Percentiles rank a stretch among this genome's conserved stretches.
phyloP scores from a whole-genome alignment of 1,140 invertebrate genomes.

The Ladona fulva region DNA sequence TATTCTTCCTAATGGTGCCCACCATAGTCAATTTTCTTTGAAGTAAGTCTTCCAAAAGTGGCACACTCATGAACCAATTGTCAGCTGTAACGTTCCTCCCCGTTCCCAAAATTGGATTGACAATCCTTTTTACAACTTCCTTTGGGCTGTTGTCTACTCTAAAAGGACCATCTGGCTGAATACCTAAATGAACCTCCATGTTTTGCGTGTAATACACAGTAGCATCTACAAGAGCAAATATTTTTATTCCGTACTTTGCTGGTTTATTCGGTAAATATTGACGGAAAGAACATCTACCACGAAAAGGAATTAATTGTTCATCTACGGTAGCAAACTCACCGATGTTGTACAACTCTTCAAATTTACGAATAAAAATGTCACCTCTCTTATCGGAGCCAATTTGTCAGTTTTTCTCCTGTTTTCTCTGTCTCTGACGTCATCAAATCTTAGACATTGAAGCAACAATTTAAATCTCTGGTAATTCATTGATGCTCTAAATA shows the following conservation, averaged over 20 bases:
- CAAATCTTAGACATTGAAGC: conserved; percentile 39
- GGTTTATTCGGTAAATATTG: neutral
- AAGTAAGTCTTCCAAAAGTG: neutral
- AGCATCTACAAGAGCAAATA: neutral
- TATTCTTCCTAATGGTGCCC: neutral
- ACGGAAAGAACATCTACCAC: conserved; percentile 9
- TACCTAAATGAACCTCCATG: neutral
- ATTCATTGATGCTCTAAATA: conserved; percentile 37
- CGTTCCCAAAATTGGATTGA: neutral
- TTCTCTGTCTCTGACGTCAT: conserved; percentile 32
- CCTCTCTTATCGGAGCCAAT: conserved; percentile 39
- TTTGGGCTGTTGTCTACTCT: neutral
- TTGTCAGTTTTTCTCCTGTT: conserved; percentile 36
- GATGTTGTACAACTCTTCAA: conserved; percentile 20
- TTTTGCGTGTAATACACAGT: neutral
- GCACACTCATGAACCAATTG: too few relatives aligned
- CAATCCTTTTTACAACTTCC: neutral
- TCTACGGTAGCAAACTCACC: neutral
- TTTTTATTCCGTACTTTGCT: neutral
- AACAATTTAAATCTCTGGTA: conserved; percentile 39
- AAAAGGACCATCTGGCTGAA: neutral
- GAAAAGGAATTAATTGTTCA: neutral
- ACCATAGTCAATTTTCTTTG: neutral
- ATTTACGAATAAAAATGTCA: conserved; percentile 41
- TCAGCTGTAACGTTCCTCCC: neutral